Conservation (phyloP, 2,888 invertebrate genomes). For the Sarcophaga rosellei region DNA sequence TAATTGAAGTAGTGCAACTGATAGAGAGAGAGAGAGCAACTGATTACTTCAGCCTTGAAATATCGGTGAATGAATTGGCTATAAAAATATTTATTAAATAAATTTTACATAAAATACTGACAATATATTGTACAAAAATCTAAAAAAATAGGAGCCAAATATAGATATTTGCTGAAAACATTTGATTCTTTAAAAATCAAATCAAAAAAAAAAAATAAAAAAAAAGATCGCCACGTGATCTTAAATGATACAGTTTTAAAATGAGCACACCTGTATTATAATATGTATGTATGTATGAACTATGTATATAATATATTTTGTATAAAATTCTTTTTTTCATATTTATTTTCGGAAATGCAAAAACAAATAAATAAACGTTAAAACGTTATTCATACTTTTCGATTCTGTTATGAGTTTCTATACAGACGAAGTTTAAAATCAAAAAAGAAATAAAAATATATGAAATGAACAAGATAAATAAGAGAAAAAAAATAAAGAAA, state of each 20-base stretch:
- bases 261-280: conserved; percentile 14
- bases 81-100: background rate
- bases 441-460: conserved; percentile 2
- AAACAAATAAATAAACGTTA: conserved; percentile 1
- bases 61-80: background rate
- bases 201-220: no score
- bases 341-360: background rate
- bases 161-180: background rate
- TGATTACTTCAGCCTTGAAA: background rate
- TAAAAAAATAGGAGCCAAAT: background rate
- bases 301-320: no score
- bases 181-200: background rate
- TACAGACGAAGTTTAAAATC: background rate
- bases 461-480: conserved; percentile 13
- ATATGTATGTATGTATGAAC: background rate
- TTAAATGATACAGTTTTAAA: background rate
- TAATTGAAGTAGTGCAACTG: background rate
- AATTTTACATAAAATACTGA: background rate
- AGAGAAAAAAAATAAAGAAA: conserved; percentile 10
- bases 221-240: conserved; percentile 31
- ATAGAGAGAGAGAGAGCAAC: background rate
- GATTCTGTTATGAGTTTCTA: conserved; percentile 6
- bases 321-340: background rate
- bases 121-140: background rate
- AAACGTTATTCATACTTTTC: conserved; percentile 1